Base-by-base conservation (phyloP, 2,797 vertebrate species). In the Platyrinchus mystaceus region DNA sequence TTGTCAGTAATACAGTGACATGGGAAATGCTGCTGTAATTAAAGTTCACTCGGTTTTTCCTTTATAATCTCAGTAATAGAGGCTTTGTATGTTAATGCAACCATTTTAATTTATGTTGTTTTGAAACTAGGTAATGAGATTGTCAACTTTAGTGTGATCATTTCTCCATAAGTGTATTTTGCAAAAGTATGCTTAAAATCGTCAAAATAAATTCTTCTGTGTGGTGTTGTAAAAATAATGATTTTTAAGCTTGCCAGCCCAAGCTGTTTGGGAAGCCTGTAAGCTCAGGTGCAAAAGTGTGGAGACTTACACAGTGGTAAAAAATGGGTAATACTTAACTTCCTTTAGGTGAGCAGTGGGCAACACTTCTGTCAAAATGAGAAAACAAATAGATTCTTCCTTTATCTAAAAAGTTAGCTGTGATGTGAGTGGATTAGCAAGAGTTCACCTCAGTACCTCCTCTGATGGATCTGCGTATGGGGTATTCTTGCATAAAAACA, bases 1-100 rank as follows among this genome's bases (percentile, higher is more conserved):
- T 50, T 93, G 87, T 82, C 89, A 93, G 87, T 92, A 91, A 56
- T 47, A 91, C 37, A 36, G 63, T 64, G 56, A 86, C 69, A 74
- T 2, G 43, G 91, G 90, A 87, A 95, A 93, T 95, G 63, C 66
- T 87, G 58, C 69, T 95, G 92, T 96, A 97, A 97, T 90, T 97
- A 95, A 95, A 63, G 46, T 94, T 94, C 96, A 84, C 64, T 91
- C 91, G 52, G 43, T 67, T 88, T 95, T 76, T 76, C 39, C 52
- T 82, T 87, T 93, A 64, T 86, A 94, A 95, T 95, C 87, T 92
- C 64, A 79, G 71, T 93, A 79, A 83, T 41, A 39, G 83, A 94
- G 44, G 56, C 49, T 88, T 93, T 95, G n/a, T 47, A 41, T 69
- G 64, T 49, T 55, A 76, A 36, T 70, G 76, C 85, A 90, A 56